Percentiles rank a stretch among this genome's conserved stretches.
phyloP scores from a whole-genome alignment of 2,888 invertebrate species.

The Leucania comma region DNA sequence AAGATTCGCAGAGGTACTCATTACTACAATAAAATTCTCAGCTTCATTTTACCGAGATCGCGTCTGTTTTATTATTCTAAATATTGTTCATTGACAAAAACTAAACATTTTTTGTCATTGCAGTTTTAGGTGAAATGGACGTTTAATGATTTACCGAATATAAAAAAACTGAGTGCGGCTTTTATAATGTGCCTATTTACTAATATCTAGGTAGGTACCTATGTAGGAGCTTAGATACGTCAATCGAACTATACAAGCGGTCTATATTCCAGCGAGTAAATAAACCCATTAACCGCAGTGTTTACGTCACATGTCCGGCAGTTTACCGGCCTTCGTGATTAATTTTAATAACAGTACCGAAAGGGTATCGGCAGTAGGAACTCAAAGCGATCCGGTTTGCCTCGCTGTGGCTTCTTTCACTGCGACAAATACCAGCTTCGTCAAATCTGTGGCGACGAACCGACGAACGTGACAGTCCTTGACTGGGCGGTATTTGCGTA shows the following conservation, averaged over 20 bases:
- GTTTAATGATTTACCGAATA: no score
- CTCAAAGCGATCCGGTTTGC: slow-evolving; percentile 61
- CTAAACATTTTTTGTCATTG: no score
- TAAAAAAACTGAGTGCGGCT: no score
- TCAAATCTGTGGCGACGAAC: slow-evolving; percentile 34
- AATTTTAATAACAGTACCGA: slow-evolving; percentile 59
- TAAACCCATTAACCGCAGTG: slow-evolving; percentile 17
- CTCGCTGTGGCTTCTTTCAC: slow-evolving; percentile 66
- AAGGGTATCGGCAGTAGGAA: slow-evolving; percentile 65
- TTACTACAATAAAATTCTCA: no score
- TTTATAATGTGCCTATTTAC: no score
- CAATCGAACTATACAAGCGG: neutral
- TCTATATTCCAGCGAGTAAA: slow-evolving; percentile 4
- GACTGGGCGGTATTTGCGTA: slow-evolving; percentile 23
- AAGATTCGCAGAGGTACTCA: no score
- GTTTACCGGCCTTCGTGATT: slow-evolving; percentile 60
- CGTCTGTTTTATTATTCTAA: no score
- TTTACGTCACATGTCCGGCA: slow-evolving; percentile 53
- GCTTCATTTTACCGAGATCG: no score
- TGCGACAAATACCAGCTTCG: slow-evolving; percentile 39
- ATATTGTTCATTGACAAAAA: no score
- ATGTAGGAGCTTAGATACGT: neutral
- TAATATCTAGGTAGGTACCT: no score
- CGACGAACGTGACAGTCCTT: slow-evolving; percentile 33
- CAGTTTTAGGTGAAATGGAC: no score